Evolutionary conservation across 1,140 invertebrate species (phyloP).

Genomic region (Drosophila ogumai): DNA sequence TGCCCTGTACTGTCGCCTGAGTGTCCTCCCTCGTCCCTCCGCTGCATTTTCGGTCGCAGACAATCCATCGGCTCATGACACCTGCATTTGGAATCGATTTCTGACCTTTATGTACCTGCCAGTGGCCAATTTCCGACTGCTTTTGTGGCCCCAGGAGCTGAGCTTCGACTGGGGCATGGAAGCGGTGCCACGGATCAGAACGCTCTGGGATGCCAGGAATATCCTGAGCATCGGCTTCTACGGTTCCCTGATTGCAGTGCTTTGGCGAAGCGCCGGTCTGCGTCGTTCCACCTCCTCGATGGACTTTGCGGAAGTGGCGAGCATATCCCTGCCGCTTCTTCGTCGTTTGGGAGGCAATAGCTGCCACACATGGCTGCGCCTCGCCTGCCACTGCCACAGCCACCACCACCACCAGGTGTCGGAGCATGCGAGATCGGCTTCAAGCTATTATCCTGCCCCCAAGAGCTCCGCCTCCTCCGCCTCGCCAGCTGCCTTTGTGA

Average conservation of each 20-base stretch:
- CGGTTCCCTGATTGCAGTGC: conserved; percentile 85
- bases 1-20: conserved; percentile 88
- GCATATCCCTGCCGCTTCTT: conserved; percentile 55
- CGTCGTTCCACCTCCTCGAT: conserved; percentile 3
- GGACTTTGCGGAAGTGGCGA: conserved; percentile 52
- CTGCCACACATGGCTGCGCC: conserved; percentile 53
- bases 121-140: conserved; percentile 92
- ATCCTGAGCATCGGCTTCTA: conserved; percentile 90
- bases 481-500: conserved; percentile 88
- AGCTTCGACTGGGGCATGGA: conserved; percentile 99
- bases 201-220: conserved; percentile 90
- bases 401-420: conserved; percentile 41
- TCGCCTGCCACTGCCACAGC: conserved; percentile 45
- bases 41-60: conserved; percentile 94
- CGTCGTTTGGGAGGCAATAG: conserved; percentile 49
- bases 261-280: conserved; percentile 67
- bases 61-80: conserved; percentile 93
- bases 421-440: conserved; percentile 5
- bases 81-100: conserved; percentile 89
- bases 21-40: conserved; percentile 87
- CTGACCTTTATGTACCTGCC: conserved; percentile 95
- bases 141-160: conserved; percentile 92
- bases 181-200: conserved; percentile 91
- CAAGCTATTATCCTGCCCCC: conserved; percentile 2
- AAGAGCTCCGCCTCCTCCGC: conserved; percentile 1